phyloP scores from a whole-genome alignment of 2,797 vertebrate genomes.

The Lerista edwardsae region DNA sequence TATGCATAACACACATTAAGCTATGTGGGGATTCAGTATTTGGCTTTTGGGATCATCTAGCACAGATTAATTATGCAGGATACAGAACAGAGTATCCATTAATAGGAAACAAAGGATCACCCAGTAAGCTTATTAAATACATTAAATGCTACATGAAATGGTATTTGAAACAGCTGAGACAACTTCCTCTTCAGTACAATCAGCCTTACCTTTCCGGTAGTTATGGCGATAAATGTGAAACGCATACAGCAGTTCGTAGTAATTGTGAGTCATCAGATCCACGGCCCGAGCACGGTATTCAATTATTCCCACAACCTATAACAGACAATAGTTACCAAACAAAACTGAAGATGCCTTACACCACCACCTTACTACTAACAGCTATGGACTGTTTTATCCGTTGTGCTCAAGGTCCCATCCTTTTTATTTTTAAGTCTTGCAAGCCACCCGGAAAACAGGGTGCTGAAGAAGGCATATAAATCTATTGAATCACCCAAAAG shows the following conservation, averaged over 20 bases:
- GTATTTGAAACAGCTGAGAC: neutral
- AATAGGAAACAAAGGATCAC: neutral
- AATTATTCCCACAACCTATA: slow-evolving; percentile 92
- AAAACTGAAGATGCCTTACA: neutral
- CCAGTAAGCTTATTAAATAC: neutral
- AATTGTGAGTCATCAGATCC: slow-evolving; percentile 94
- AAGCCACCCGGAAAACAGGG: too few species aligned
- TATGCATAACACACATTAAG: too few species aligned
- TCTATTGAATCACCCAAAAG: neutral
- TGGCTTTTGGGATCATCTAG: neutral
- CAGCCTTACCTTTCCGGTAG: slow-evolving; percentile 89
- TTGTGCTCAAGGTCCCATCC: too few species aligned
- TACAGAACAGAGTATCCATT: neutral
- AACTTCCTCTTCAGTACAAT: neutral
- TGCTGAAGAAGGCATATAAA: too few species aligned
- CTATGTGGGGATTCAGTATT: neutral
- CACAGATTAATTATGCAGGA: neutral
- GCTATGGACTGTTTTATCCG: too few species aligned
- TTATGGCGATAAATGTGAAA: slow-evolving; percentile 96
- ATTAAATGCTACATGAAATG: neutral
- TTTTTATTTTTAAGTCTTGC: too few species aligned
- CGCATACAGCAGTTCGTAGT: slow-evolving; percentile 94
- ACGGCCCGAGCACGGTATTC: slow-evolving; percentile 91
- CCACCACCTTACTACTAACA: rapidly evolving
- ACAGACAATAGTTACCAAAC: neutral